phyloP scores from a whole-genome alignment of 2,888 invertebrate species.

The Idaea straminata region DNA sequence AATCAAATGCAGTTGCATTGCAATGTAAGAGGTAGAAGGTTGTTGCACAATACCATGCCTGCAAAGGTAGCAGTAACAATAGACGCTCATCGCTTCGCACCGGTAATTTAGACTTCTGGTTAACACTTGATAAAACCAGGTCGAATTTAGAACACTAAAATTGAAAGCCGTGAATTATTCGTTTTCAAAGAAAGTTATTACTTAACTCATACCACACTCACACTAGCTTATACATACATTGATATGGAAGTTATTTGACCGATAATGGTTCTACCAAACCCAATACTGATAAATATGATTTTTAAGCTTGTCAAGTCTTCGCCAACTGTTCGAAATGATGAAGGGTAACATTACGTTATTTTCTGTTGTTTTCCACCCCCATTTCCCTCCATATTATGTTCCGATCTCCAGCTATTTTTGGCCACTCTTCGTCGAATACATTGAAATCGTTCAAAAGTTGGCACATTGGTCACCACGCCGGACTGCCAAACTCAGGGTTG shows the following conservation, averaged over 20 bases:
- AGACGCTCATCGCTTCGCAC: constrained; percentile 30
- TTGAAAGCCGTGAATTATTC: not conserved
- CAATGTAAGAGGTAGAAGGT: constrained; percentile 12
- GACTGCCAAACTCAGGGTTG: no score
- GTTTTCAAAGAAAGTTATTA: not conserved
- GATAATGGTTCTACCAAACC: no score
- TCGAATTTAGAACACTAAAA: constrained; percentile 3
- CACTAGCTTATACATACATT: not conserved
- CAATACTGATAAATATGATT: no score
- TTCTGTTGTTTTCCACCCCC: no score
- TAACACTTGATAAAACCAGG: constrained; percentile 20
- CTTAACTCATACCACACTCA: not conserved
- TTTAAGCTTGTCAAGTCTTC: no score
- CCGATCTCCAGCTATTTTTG: no score
- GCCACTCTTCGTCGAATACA: no score
- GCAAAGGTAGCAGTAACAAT: constrained; percentile 19
- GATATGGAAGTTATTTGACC: not conserved
- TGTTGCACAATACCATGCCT: constrained; percentile 24
- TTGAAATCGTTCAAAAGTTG: no score
- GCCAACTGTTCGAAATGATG: no score
- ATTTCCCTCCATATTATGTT: no score
- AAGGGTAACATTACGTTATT: no score
- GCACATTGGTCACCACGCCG: no score
- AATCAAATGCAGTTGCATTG: constrained; percentile 15
- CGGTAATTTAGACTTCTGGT: constrained; percentile 26